Evolutionary conservation across 2,113 vertebrate species (phyloP), one percentile per base, ranked within the genome.

Genomic region (Scytalopus superciliaris): DNA sequence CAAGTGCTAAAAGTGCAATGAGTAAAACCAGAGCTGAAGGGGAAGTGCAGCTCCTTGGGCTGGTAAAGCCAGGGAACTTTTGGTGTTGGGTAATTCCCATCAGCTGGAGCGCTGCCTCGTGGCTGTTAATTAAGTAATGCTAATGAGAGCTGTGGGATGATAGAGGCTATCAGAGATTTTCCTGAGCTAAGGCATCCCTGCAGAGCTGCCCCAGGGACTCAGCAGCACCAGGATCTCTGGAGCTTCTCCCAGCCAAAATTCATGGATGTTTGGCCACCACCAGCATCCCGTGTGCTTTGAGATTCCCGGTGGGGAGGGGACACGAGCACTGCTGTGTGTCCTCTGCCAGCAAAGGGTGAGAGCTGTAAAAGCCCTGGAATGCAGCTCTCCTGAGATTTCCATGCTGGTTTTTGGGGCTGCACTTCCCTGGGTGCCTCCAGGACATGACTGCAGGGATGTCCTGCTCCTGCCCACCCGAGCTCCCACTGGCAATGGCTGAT

Each of bases 401-500:
- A 0, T 0, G 31, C 84, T 59, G n/a, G 4, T 39, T 35, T 28
- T 39, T 25, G 33, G 1, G 2, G 22, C 53, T 40, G 49, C 0
- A 0, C 33, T 39, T 73, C 55, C 39, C 59, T 18, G 28, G 31
- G 7, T 39, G 19, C 30, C 52, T 40, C 7, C 23, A 18, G 89
- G 42, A 33, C 10, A 2, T 0, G 10, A n/a, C 89, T 66, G 53
- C 31, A 9, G 56, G 3, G 50, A 12, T 3, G 2, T 21, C 14
- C 22, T 3, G 60, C 2, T n/a, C 35, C 75, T 30, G 44, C 52
- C 12, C 59, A 0, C 27, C 45, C 0, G 0, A 39, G 19, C 39
- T 45, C 57, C 66, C 12, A 3, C 62, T 19, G 7, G 40, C 42
- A 10, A 0, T 0, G 0, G 8, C 1, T 1, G 40, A 27, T 6